A percentile compares a stretch with the other conserved stretches of the same genome.
phyloP scores from a whole-genome alignment of 2,113 vertebrate species.

The Daboia siamensis region DNA sequence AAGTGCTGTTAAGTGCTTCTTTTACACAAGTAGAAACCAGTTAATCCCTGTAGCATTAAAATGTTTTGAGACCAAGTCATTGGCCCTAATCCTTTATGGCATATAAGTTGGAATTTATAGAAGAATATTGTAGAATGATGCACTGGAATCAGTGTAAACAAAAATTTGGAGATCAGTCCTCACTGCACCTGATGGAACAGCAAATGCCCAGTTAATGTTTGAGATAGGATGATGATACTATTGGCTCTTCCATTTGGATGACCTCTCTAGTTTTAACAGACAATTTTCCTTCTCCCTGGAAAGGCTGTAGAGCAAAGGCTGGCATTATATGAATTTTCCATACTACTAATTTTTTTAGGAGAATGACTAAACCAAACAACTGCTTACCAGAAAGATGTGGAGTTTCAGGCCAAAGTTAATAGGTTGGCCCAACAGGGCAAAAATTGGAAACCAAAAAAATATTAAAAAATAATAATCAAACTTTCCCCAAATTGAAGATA shows the following conservation, averaged over 20 bases:
- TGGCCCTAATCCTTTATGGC: neutral
- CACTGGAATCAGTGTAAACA: neutral
- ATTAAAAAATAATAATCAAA: neutral
- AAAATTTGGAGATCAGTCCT: neutral
- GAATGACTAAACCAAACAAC: neutral
- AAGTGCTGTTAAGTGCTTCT: neutral
- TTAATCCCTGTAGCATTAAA: neutral
- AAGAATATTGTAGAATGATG: neutral
- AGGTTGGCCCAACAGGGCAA: neutral
- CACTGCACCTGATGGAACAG: neutral
- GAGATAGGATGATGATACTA: neutral
- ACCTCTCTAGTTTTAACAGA: neutral
- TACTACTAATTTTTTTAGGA: neutral
- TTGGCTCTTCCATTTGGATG: neutral
- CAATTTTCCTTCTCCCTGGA: neutral
- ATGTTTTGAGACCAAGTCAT: neutral
- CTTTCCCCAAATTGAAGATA: neutral
- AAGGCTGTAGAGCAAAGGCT: neutral
- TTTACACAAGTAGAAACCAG: neutral
- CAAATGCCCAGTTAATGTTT: neutral
- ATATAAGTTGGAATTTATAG: neutral
- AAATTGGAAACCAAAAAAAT: neutral
- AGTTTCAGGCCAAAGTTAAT: neutral
- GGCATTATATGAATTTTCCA: neutral
- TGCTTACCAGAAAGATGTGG: neutral